Conservation (phyloP, 2,888 invertebrate genomes). For the Philopedon plagiatum region DNA sequence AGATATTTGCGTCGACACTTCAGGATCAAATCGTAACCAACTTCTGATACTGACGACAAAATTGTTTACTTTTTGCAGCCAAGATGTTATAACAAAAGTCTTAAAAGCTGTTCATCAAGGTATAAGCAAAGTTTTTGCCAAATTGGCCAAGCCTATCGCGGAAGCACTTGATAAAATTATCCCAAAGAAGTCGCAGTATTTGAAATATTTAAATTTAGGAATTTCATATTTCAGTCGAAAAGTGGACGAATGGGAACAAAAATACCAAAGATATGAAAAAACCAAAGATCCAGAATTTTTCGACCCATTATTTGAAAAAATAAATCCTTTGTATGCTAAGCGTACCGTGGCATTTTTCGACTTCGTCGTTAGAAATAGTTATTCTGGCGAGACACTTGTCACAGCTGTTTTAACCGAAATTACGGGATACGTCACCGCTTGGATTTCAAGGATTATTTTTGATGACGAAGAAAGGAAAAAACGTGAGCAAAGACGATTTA, state of each 20-base stretch:
- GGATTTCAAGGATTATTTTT: slow-evolving; percentile 51
- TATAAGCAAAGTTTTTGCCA: slow-evolving; percentile 30
- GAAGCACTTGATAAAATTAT: slow-evolving; percentile 49
- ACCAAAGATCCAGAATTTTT: slow-evolving; percentile 50
- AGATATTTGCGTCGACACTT: slow-evolving; percentile 21
- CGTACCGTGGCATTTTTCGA: slow-evolving; percentile 51
- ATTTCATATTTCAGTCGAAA: slow-evolving; percentile 41
- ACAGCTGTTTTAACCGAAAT: slow-evolving; percentile 52
- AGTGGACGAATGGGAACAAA: slow-evolving; percentile 49
- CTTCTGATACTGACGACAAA: slow-evolving; percentile 27
- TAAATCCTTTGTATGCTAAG: slow-evolving; percentile 46
- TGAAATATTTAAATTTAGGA: slow-evolving; percentile 35
- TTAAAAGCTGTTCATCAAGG: slow-evolving; percentile 38
- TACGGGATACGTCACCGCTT: slow-evolving; percentile 53
- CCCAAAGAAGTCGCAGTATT: slow-evolving; percentile 39
- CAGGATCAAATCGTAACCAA: slow-evolving; percentile 14
- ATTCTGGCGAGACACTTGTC: slow-evolving; percentile 43
- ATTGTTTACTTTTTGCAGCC: slow-evolving; percentile 44
- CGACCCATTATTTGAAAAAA: slow-evolving; percentile 45
- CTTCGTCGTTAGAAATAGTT: slow-evolving; percentile 45
- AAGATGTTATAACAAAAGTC: slow-evolving; percentile 47
- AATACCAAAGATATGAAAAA: slow-evolving; percentile 50
- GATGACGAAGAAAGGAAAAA: slow-evolving; percentile 42
- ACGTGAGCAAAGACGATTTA: slow-evolving; percentile 16
- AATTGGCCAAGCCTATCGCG: slow-evolving; percentile 8